These are phyloP conservation scores for Rhagophthalmus giganteus DNA, from an alignment of 2,888 invertebrate genomes.

Conservation along the genomic window DNA sequence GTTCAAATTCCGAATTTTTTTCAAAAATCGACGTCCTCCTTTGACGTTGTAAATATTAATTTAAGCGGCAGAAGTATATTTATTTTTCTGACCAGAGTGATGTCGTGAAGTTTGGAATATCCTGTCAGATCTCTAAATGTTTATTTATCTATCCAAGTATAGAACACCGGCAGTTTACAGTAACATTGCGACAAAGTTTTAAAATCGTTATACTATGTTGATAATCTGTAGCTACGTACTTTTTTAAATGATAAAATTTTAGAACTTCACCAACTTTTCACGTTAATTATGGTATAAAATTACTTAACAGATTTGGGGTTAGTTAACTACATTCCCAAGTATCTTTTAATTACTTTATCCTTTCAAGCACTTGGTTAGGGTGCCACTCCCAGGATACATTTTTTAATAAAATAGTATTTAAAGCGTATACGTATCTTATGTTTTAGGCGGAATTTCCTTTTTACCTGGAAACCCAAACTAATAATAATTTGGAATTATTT, in stretches of 20 bases:
- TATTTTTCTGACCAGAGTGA: constrained; percentile 25
- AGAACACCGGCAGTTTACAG: constrained; percentile 23
- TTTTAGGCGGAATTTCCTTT: too few relatives aligned
- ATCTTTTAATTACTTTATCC: constrained; percentile 20
- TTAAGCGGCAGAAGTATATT: constrained; percentile 23
- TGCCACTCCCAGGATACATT: too few relatives aligned
- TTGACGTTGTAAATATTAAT: constrained; percentile 26
- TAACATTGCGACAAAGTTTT: constrained; percentile 21
- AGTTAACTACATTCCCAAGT: constrained; percentile 11
- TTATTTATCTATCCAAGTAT: constrained; percentile 28
- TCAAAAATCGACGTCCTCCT: constrained; percentile 18
- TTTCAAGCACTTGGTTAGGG: constrained; percentile 11
- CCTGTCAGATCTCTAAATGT: constrained; percentile 21
- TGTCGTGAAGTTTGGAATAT: constrained; percentile 25
- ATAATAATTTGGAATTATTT: too few relatives aligned
- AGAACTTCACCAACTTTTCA: too few relatives aligned
- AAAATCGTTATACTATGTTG: neutral
- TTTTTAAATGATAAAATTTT: neutral
- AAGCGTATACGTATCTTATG: too few relatives aligned
- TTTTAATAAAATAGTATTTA: too few relatives aligned
- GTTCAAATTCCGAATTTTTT: too few relatives aligned
- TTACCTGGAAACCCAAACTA: too few relatives aligned
- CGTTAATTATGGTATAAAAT: constrained; percentile 6
- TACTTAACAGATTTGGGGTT: constrained; percentile 7
- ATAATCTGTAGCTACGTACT: neutral